These are phyloP conservation scores for Ursus arctos DNA, from an alignment of 2,113 vertebrate species.

Conservation along the genomic window DNA sequence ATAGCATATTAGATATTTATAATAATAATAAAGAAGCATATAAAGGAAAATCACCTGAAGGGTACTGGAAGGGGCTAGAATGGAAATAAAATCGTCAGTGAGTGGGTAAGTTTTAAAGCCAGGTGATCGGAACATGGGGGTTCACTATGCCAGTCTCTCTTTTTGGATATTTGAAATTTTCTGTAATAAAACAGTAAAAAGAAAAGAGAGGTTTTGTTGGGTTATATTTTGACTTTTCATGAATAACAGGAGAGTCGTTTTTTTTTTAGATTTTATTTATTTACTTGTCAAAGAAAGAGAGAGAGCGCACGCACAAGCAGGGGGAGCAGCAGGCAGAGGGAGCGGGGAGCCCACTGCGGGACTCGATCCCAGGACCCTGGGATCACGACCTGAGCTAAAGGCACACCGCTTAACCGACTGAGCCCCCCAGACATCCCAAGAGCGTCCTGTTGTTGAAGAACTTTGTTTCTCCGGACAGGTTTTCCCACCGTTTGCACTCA, in stretches of 20 bases:
- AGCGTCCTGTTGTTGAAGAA: background rate
- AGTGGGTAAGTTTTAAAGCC: background rate
- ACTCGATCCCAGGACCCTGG: background rate
- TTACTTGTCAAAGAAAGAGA: background rate
- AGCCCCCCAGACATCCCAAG: background rate
- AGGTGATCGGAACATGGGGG: background rate
- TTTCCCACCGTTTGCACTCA: background rate
- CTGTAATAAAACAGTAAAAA: background rate
- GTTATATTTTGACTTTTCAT: background rate
- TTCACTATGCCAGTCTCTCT: background rate
- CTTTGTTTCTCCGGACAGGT: background rate
- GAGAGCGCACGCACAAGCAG: too few species aligned
- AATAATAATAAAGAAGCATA: background rate
- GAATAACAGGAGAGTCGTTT: background rate
- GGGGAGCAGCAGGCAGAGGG: background rate
- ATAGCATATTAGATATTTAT: background rate
- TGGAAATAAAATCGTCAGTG: background rate
- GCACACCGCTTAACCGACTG: background rate
- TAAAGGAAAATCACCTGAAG: background rate
- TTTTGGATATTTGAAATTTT: background rate
- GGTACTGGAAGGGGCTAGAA: background rate
- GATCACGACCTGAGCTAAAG: background rate
- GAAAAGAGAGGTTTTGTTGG: background rate
- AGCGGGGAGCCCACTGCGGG: background rate
- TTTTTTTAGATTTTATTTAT: background rate